Evolutionary conservation across 2,113 vertebrate genomes (phyloP).

Genomic region (Macquaria ambigua): DNA sequence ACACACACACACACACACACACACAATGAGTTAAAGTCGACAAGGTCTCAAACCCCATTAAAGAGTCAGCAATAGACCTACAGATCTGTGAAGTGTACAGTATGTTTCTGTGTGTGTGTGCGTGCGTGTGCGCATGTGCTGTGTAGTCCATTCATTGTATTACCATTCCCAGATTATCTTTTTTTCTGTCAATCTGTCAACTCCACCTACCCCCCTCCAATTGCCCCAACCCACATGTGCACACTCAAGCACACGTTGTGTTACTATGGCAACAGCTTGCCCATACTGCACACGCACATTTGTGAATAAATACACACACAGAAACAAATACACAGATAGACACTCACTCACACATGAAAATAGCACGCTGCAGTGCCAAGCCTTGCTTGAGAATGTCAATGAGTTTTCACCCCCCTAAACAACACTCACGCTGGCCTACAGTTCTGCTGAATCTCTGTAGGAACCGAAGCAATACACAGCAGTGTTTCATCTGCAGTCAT

Average conservation of each 20-base stretch:
- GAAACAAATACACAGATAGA: conserved; percentile 25
- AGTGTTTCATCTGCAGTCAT: conserved; percentile 51
- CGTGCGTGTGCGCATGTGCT: neutral
- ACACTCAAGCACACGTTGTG: conserved; percentile 4
- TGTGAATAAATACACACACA: conserved; percentile 34
- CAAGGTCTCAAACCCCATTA: neutral
- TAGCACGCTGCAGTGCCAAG: conserved; percentile 34
- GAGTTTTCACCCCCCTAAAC: conserved; percentile 50
- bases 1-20: neutral
- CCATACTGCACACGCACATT: conserved; percentile 42
- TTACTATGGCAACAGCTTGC: conserved; percentile 71
- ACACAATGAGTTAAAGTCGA: neutral
- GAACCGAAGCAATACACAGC: conserved; percentile 45
- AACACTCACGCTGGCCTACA: conserved; percentile 43
- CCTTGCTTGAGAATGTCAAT: conserved; percentile 65
- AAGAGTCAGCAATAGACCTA: conserved; percentile 13
- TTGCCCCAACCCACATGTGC: conserved; percentile 32
- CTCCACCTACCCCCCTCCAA: neutral
- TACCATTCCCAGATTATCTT: conserved; percentile 47
- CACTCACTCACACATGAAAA: conserved; percentile 57
- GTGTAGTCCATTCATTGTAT: conserved; percentile 16
- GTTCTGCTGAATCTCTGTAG: conserved; percentile 44
- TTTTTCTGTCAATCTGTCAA: conserved; percentile 54
- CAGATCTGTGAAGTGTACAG: neutral
- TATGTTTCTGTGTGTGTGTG: neutral